Conservation (phyloP, 2,888 invertebrate species). For the Chrysomela aeneicollis region DNA sequence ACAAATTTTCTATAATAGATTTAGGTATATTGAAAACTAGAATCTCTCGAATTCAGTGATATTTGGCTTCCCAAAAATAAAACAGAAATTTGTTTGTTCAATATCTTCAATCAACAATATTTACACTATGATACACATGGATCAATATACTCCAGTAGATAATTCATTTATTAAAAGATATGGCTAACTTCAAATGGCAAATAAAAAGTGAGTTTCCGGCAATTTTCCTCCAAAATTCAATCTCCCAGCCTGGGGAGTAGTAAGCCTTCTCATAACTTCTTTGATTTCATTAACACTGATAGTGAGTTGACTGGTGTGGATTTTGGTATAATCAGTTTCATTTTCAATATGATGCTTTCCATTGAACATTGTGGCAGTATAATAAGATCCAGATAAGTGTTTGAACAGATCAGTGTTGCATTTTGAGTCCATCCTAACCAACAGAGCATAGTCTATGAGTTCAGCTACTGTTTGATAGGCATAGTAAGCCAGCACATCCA, state of each 20-base stretch:
- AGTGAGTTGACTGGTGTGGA: conserved; percentile 72
- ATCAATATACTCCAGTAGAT: not conserved
- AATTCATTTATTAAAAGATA: not conserved
- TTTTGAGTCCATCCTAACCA: conserved; percentile 80
- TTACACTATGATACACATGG: too few species aligned
- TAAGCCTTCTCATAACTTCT: conserved; percentile 81
- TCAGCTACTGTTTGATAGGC: conserved; percentile 92
- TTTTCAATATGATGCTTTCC: conserved; percentile 62
- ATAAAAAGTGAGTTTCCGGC: conserved; percentile 54
- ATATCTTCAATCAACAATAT: too few species aligned
- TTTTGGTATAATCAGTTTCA: conserved; percentile 61
- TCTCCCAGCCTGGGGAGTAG: conserved; percentile 68
- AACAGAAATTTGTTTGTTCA: too few species aligned
- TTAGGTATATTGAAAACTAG: too few species aligned
- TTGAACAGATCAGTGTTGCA: conserved; percentile 76
- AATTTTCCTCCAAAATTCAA: conserved; percentile 62
- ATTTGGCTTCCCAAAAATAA: too few species aligned
- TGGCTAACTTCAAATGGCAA: conserved; percentile 51
- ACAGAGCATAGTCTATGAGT: conserved; percentile 82
- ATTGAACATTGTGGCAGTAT: conserved; percentile 69
- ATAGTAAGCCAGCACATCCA: conserved; percentile 83
- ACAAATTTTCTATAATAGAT: too few species aligned
- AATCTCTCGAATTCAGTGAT: too few species aligned
- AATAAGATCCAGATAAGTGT: conserved; percentile 71
- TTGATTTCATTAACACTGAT: conserved; percentile 83